Base-by-base conservation (phyloP, 1,140 invertebrate species). In the Atta texana region DNA sequence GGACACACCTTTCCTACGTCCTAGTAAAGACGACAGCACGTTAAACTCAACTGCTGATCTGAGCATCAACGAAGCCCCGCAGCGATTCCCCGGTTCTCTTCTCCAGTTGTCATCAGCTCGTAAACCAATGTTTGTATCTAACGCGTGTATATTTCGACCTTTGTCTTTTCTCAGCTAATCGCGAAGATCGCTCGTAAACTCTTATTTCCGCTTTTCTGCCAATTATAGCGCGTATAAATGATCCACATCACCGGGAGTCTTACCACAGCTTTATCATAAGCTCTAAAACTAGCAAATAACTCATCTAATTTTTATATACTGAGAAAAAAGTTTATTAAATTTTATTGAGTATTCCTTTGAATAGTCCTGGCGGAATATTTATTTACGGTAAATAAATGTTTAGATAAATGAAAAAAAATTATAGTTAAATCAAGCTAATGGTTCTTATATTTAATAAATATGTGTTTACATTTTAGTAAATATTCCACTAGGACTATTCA, bases 51-150 rank as follows among this genome's bases (percentile, higher is more conserved):
- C 69, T 61, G 63, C 49, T 39, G 6, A 61, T 61, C 24, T 44
- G 39, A 44, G 39, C 39, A 8, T 39, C 53, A 69, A 75, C 18
- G 55, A 85, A 76, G 39, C 53, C 44, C 14, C 57, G 71, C 55
- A 39, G 49, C 49, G 39, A 71, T 57, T 21, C 0, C n/a, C 24
- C 49, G 10, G 5, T 44, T 21, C 5, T 3, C 39, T 2, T 16
- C n/a, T 14, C 55, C 34, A n/a, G 31, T 57, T 81, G 49, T 81
- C 51, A 44, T 71, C 78, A 66, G 21, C 39, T 44, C 78, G 64
- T 81, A 81, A 81, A 81, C 21, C 21, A 10, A n/a, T 55, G 31
- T 57, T 69, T 81, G 51, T 51, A 81, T 81, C 16, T 59, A 59
- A 81, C 31, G 14, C 64, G 18, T 49, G 31, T 81, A 71, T 59